Conservation (phyloP, 1,140 invertebrate genomes). For the Acromyrmex charruanus region DNA sequence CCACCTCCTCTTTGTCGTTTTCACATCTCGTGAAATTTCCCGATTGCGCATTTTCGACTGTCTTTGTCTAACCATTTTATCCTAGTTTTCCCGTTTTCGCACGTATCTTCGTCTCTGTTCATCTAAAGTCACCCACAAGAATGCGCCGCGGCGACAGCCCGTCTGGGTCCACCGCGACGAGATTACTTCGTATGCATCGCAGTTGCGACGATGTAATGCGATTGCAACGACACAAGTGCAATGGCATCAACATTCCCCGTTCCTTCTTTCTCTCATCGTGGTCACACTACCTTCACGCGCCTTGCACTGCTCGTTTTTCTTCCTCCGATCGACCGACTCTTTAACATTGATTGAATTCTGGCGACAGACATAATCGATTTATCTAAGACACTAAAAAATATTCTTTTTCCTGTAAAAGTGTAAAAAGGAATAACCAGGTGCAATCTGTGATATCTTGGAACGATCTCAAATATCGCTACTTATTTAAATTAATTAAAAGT, state of each 20-base stretch:
- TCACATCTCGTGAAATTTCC: conserved; percentile 21
- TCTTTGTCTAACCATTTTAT: conserved; percentile 31
- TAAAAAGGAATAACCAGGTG: background rate
- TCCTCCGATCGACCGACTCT: background rate
- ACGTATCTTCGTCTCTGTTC: conserved; percentile 24
- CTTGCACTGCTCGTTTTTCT: background rate
- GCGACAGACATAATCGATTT: background rate
- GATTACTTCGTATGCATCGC: conserved; percentile 79
- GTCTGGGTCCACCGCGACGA: conserved; percentile 70
- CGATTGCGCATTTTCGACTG: conserved; percentile 40
- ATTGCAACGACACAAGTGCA: conserved; percentile 71
- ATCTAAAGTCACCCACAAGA: conserved; percentile 45
- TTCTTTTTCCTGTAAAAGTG: background rate
- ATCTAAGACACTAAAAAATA: background rate
- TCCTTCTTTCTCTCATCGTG: background rate
- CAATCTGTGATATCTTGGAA: background rate
- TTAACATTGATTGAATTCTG: conserved; percentile 34
- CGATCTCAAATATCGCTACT: background rate
- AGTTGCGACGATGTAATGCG: conserved; percentile 69
- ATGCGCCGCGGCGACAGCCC: conserved; percentile 64
- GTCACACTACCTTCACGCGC: background rate
- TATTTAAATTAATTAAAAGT: conserved; percentile 5
- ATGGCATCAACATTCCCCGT: conserved; percentile 43
- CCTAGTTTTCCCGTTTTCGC: background rate
- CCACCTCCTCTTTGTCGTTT: background rate